Percentiles rank a stretch among this genome's conserved stretches.
phyloP scores from a whole-genome alignment of 2,113 vertebrate species.

The Scatophagus argus region DNA sequence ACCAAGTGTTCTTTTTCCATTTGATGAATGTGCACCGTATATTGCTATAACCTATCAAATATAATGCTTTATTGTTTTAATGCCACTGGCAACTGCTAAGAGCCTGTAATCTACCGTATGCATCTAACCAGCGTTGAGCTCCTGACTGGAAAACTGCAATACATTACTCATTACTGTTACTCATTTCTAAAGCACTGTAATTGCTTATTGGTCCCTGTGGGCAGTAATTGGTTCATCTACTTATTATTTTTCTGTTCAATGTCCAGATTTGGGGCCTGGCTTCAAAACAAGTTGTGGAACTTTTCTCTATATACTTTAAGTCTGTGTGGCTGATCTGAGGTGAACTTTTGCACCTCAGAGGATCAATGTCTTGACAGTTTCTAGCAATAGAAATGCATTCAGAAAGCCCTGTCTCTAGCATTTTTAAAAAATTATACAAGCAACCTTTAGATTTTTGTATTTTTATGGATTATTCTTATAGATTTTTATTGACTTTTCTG shows the following conservation, averaged over 20 bases:
- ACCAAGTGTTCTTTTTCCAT: constrained; percentile 53
- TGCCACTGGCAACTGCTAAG: constrained; percentile 64
- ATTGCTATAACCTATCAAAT: constrained; percentile 62
- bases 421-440: background rate
- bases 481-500: background rate
- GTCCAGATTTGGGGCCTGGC: constrained; percentile 33
- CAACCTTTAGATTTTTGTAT: no score
- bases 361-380: background rate
- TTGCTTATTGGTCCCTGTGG: constrained; percentile 58
- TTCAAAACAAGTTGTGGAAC: constrained; percentile 10
- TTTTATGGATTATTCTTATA: no score
- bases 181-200: constrained; percentile 61
- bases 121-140: constrained; percentile 55
- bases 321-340: background rate
- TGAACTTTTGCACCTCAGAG: background rate
- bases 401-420: background rate
- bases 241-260: constrained; percentile 52
- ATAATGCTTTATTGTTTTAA: constrained; percentile 64
- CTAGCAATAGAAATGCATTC: background rate
- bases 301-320: background rate
- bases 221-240: constrained; percentile 55
- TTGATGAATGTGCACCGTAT: constrained; percentile 55
- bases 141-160: constrained; percentile 64
- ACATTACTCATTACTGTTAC: constrained; percentile 71
- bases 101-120: constrained; percentile 65